Base-by-base conservation (phyloP, 2,888 invertebrate species). In the Maniola hyperantus region DNA sequence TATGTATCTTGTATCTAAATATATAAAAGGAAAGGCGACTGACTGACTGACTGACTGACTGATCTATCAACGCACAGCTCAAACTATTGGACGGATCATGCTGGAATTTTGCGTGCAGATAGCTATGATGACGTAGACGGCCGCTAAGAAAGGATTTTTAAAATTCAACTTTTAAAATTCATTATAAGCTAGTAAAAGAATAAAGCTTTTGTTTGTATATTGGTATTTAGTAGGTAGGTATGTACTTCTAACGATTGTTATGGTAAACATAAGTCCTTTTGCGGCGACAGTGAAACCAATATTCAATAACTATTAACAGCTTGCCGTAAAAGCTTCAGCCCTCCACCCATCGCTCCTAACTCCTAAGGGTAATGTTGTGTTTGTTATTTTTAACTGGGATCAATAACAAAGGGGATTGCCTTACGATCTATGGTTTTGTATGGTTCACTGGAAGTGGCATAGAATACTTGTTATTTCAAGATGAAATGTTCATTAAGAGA, bases 331-430 rank as follows among this genome's bases (percentile, higher is more conserved):
- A 66, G 64, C 68, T 54, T 65, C 61, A 60, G 59, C 55, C 57
- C 53, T 42, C 11, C 50, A 0, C 48, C 42, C 26, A 26, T 26
- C 26, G 26, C 26, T 62, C 36, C 58, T 46, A 39, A 42, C 54
- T 51, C 64, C 57, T 54, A 64, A 77, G 79, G 80, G 85, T 89
- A 86, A 85, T 85, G 82, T 79, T 77, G 67, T 74, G 85, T 84
- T 87, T 88, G 86, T 89, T 89, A 85, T 88, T 89, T 85, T 83
- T 82, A 84, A 69, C 75, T 74, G 74, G 79, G 81, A 86, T 86
- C 84, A 81, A 84, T 87, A 87, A 85, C 85, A 85, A 82, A 81
- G 77, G 79, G 77, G 74, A 77, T 71, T 63, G 66, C 67, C 67
- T 65, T 65, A 64, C 64, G 39, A 67, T 61, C 69, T 67, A 6